A percentile compares a stretch with the other conserved stretches of the same genome.
Evolutionary conservation across 2,888 invertebrate species (phyloP).

Genomic region (Ypsolopha scabrella): DNA sequence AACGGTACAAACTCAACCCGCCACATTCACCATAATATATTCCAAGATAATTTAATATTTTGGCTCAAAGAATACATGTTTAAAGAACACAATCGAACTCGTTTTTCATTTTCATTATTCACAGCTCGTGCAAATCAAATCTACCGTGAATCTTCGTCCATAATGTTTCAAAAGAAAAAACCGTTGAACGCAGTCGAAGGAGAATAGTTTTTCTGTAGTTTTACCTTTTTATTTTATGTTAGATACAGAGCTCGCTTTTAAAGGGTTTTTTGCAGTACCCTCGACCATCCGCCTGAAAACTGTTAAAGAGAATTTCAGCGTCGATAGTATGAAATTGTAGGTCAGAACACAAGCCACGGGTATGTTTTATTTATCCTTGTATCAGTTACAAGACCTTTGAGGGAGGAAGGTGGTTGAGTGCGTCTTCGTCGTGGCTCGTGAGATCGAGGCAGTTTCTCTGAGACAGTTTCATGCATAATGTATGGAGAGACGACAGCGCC

Average conservation of each 20-base stretch:
- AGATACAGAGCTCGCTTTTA: background rate
- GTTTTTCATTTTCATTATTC: background rate
- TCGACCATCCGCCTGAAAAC: background rate
- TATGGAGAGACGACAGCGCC: conserved; percentile 32
- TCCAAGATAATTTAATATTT: background rate
- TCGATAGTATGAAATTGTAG: background rate
- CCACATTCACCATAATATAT: conserved; percentile 11
- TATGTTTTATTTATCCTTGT: conserved; percentile 1
- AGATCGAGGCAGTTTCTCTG: background rate
- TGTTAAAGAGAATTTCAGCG: background rate
- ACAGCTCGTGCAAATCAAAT: background rate
- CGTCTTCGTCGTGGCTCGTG: background rate
- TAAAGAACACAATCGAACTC: no score
- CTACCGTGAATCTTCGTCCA: background rate
- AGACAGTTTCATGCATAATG: conserved; percentile 47
- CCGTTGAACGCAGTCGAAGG: background rate
- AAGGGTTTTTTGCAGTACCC: background rate
- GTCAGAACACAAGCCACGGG: background rate
- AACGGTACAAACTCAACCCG: conserved; percentile 26
- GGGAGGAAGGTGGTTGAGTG: background rate
- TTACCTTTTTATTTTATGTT: conserved; percentile 3
- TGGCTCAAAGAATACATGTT: no score
- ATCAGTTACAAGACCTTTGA: background rate
- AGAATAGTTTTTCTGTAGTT: conserved; percentile 5
- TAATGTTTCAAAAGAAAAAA: conserved; percentile 1